Percentiles rank a stretch among this genome's conserved stretches.
Evolutionary conservation across 2,888 invertebrate species (phyloP).

Genomic region (Pammene fasciana): DNA sequence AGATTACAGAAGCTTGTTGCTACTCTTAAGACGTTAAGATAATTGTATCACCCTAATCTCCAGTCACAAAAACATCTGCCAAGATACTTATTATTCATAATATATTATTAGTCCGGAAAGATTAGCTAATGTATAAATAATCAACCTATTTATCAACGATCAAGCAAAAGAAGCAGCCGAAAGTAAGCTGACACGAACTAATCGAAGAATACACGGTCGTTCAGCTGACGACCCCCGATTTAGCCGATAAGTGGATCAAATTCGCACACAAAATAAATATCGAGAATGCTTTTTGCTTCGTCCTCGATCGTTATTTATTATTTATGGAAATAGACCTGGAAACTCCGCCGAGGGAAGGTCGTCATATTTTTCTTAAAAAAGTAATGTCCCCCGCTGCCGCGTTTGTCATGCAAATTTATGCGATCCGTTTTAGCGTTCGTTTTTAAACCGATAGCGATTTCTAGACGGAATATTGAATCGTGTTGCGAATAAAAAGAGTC

Average conservation of each 20-base stretch:
- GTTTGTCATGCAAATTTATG: slow-evolving; percentile 82
- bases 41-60: too few species aligned
- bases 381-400: slow-evolving; percentile 71
- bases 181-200: slow-evolving; percentile 17
- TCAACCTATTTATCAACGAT: slow-evolving; percentile 5
- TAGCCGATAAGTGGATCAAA: slow-evolving; percentile 76
- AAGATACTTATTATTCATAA: too few species aligned
- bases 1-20: too few species aligned
- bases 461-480: slow-evolving; percentile 76
- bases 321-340: slow-evolving; percentile 81
- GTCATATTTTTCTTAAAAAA: slow-evolving; percentile 82
- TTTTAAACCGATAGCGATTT: slow-evolving; percentile 78
- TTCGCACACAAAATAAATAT: slow-evolving; percentile 78
- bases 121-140: background rate
- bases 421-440: slow-evolving; percentile 75
- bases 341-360: slow-evolving; percentile 76
- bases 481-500: slow-evolving; percentile 65
- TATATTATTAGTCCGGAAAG: background rate
- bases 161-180: background rate
- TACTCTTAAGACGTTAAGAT: too few species aligned
- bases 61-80: too few species aligned
- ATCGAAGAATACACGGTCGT: slow-evolving; percentile 3
- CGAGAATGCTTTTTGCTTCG: slow-evolving; percentile 73
- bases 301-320: slow-evolving; percentile 81
- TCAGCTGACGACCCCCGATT: slow-evolving; percentile 47